Base-by-base conservation (phyloP, 1,140 invertebrate genomes). In the Limonius californicus region DNA sequence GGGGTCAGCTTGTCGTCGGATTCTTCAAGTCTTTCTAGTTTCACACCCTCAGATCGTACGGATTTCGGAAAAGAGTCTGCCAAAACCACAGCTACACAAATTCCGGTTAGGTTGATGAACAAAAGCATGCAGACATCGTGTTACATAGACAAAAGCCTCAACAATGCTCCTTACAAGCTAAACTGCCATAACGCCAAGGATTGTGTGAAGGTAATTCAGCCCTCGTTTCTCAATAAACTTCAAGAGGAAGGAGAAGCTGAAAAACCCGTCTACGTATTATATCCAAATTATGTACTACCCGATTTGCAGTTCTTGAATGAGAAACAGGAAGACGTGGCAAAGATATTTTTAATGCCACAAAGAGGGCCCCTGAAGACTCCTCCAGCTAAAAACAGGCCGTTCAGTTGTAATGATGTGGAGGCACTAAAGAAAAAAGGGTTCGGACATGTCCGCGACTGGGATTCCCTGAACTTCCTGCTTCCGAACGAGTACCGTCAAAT, bases 211-310 rank as follows among this genome's bases (percentile, higher is more conserved):
- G 75, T 85, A 23, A 79, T 87, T 27, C 84, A 86, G 67, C 82
- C 84, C 7, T 87, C 85, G 4, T 87, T 87, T 69, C 74, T 87
- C 53, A 82, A 81, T 64, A 86, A 86, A 74, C 71, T 87, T 18
- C 86, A 85, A 74, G 78, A 82, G 57, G 72, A 76, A 20, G 84
- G 84, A 12, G 82, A 85, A 67, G 77, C 85, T 12, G 85, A 88
- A 69, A 85, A 83, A 59, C 89, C 91, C 2, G 88, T 95, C 11
- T 95, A 93, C 73, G 88, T 96, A 43, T 86, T 94, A 63, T 96
- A 94, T 80, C 94, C 94, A 12, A 94, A 92, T 77, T 96, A 96
- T 71, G 89, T 92, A 0, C 76, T 96, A 42, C 94, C 93, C 9
- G 91, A 95, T 78, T 81, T 95, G 54, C 89, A 87, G 57, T 96